Base-by-base conservation (phyloP, 2,797 vertebrate species). In the Acanthiza pusilla region DNA sequence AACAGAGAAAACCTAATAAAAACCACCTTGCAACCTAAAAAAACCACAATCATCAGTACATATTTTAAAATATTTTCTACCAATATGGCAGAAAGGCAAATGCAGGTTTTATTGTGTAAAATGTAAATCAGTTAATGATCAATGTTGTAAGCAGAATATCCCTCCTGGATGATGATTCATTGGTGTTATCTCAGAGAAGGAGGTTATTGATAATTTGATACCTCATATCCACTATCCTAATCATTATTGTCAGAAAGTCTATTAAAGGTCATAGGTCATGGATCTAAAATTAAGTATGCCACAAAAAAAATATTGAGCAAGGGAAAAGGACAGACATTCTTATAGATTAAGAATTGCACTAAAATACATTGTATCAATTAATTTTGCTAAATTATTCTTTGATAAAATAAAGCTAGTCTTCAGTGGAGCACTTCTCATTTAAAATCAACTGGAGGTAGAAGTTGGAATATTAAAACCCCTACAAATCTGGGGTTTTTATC, bases 181-280 rank as follows among this genome's bases (percentile, higher is more conserved):
- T 95, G 96, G 79, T 70, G 89, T 84, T 91, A 93, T 91, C 81
- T 93, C 58, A 94, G 76, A n/a, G 70, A 96, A 93, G 93, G 54
- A 95, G 65, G 81, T 95, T 96, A 97, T 94, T 57, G 94, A 95
- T 95, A 97, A 97, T 96, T 96, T 96, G 93, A 88, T 94, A 88
- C 74, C 60, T 67, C 11, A 48, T 72, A 95, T 92, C 80, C 53
- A 80, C 82, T 66, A 63, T 57, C 61, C 91, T 97, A 97, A 98
- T 97, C 93, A 89, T 96, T 97, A 97, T 94, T 97, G 96, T 96
- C 98, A 98, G 97, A 94, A 97, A 97, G 91, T 97, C 97, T 97
- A 97, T 97, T 84, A 92, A 93, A 97, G 96, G 95, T 95, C 95
- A 97, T 43, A 97, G 96, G 96, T 97, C 96, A 97, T 45, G 70